Evolutionary conservation across 2,888 invertebrate species (phyloP).

Genomic region (Saturnia pavonia): DNA sequence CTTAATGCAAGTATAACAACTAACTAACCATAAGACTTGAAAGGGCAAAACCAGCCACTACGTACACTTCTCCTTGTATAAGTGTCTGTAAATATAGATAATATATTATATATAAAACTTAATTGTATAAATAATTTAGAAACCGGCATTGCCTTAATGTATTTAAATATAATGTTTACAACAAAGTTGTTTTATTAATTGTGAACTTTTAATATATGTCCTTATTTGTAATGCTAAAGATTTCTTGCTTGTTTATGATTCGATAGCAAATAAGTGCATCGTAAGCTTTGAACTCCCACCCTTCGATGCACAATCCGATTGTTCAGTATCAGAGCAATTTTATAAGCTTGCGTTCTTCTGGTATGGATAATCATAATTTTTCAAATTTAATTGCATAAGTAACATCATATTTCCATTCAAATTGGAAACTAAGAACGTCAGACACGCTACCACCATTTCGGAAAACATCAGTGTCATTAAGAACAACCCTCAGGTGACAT

Average conservation of each 20-base stretch:
- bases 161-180: not conserved
- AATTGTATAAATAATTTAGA: constrained; percentile 1
- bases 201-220: not conserved
- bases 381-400: not conserved
- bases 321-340: too few relatives aligned
- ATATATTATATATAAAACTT: not conserved
- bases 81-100: not conserved
- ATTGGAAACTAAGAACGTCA: too few relatives aligned
- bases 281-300: not conserved
- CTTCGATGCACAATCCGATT: not conserved
- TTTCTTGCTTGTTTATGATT: too few relatives aligned
- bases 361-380: not conserved
- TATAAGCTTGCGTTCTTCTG: too few relatives aligned
- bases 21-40: too few relatives aligned
- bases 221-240: too few relatives aligned
- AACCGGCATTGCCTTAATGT: constrained; percentile 11
- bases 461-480: too few relatives aligned
- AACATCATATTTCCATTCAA: too few relatives aligned
- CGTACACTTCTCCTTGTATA: not conserved
- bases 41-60: not conserved
- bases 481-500: too few relatives aligned
- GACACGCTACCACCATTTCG: too few relatives aligned
- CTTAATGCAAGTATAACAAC: too few relatives aligned
- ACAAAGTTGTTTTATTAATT: not conserved
- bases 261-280: too few relatives aligned